phyloP scores from a whole-genome alignment of 2,888 invertebrate species.

The Caenorhabditis afra region DNA sequence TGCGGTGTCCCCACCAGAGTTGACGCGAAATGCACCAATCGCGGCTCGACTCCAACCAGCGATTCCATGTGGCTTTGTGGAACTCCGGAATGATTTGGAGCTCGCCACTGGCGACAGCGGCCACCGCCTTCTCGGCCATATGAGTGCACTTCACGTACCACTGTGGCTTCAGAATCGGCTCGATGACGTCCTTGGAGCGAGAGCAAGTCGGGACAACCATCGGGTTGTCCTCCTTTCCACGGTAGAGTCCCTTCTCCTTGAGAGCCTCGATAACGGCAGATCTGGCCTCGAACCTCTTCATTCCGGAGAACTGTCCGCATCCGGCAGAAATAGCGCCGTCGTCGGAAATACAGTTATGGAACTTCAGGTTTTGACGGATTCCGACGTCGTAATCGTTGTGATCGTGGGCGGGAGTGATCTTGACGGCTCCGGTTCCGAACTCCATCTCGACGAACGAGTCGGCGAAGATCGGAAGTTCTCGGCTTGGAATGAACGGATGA shows the following conservation, averaged over 20 bases:
- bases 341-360: constrained; percentile 92
- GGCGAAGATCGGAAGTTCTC: constrained; percentile 90
- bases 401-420: constrained; percentile 98
- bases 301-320: constrained; percentile 75
- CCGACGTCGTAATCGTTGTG: constrained; percentile 95
- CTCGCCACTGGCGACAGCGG: constrained; percentile 84
- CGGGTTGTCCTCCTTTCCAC: constrained; percentile 90
- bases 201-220: constrained; percentile 95
- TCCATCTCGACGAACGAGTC: constrained; percentile 95
- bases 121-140: constrained; percentile 91
- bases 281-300: constrained; percentile 71
- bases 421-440: constrained; percentile 98
- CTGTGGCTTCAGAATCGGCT: constrained; percentile 95
- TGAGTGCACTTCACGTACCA: constrained; percentile 92
- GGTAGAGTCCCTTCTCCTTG: constrained; percentile 86
- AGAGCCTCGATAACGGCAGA: constrained; percentile 88
- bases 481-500: constrained; percentile 90
- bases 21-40: constrained; percentile 99
- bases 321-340: constrained; percentile 87
- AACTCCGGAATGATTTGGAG: constrained; percentile 92
- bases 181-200: constrained; percentile 96
- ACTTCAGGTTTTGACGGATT: constrained; percentile 89
- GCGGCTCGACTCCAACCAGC: constrained; percentile 95
- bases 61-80: constrained; percentile 93
- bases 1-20: constrained; percentile 99